These are phyloP conservation scores for Entomobrya proxima DNA, from an alignment of 2,888 invertebrate species.

Conservation along the genomic window DNA sequence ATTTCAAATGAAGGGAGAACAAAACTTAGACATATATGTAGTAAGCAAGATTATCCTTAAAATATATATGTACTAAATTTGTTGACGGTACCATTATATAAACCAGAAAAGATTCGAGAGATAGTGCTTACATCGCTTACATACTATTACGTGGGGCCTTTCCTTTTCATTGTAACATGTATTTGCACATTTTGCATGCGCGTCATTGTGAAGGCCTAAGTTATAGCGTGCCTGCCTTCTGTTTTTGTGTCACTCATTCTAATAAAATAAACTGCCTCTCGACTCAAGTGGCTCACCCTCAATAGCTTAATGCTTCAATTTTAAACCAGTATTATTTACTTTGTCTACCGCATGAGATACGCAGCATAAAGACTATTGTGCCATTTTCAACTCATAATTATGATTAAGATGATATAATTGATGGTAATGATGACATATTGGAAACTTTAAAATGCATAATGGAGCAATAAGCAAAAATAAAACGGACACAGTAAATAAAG, in stretches of 20 bases:
- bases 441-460: no score
- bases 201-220: slow-evolving; percentile 34
- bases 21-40: background rate
- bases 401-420: no score
- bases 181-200: slow-evolving; percentile 1
- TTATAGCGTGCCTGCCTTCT: background rate
- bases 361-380: no score
- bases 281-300: no score
- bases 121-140: background rate
- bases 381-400: no score
- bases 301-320: no score
- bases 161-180: background rate
- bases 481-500: no score
- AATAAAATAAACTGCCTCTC: background rate
- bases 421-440: no score
- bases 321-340: no score
- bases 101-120: background rate
- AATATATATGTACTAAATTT: slow-evolving; percentile 19
- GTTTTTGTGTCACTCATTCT: slow-evolving; percentile 9
- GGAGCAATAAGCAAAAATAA: no score
- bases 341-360: no score
- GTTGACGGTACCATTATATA: slow-evolving; percentile 28
- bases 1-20: background rate
- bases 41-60: background rate
- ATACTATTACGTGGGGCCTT: background rate